A percentile compares a stretch with the other conserved stretches of the same genome.
Evolutionary conservation across 1,140 invertebrate species (phyloP).

Genomic region (Ridgeia piscesae): DNA sequence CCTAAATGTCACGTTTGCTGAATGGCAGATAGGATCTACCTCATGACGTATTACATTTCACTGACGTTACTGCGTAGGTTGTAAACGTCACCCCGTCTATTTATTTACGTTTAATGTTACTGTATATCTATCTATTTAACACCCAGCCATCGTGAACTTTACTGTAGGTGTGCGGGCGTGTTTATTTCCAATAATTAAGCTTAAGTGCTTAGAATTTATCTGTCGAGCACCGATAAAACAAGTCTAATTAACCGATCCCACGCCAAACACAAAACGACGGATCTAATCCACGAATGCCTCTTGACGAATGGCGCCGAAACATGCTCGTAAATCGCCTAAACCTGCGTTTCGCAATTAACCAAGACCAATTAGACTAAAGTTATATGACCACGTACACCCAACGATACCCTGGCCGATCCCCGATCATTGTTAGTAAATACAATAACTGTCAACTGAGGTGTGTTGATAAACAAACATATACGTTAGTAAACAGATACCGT

Average conservation of each 20-base stretch:
- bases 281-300: background rate
- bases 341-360: background rate
- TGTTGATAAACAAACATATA: background rate
- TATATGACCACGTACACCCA: background rate
- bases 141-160: background rate
- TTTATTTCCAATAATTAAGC: background rate
- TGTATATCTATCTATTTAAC: background rate
- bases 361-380: background rate
- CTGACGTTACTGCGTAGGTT: background rate
- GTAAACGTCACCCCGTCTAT: background rate
- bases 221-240: background rate
- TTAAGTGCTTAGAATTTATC: background rate
- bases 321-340: background rate
- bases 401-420: background rate
- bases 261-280: background rate
- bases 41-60: background rate
- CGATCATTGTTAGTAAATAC: background rate
- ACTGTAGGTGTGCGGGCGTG: background rate
- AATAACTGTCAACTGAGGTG: background rate
- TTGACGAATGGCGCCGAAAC: background rate
- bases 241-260: background rate
- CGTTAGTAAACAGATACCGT: background rate
- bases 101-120: background rate
- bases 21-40: background rate
- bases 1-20: background rate